These are phyloP conservation scores for Montipora sp. DNA, from an alignment of 64 coral and sea anemone genomes.

Conservation along the genomic window DNA sequence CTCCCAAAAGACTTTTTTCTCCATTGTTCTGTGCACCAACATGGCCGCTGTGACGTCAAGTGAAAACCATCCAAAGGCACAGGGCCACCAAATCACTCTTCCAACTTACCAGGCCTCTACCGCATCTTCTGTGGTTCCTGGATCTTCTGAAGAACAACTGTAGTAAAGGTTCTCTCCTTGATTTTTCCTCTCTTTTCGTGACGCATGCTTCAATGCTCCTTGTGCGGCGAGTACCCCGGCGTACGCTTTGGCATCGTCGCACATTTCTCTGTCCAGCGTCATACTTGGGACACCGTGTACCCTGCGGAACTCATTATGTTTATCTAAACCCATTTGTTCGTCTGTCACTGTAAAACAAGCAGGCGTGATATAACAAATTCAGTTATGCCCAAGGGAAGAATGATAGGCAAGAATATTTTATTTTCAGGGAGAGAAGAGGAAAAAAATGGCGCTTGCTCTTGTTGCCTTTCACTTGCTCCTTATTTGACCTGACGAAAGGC, in stretches of 20 bases:
- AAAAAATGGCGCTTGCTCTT: no score
- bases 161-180: slow-evolving; percentile 61
- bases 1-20: no score
- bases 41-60: no score
- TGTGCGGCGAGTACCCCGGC: slow-evolving; percentile 13
- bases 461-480: no score
- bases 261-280: slow-evolving; percentile 55
- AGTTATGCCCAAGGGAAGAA: no score
- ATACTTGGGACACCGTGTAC: slow-evolving; percentile 29
- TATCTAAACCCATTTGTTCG: not conserved
- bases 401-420: no score
- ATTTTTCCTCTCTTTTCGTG: not conserved
- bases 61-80: no score
- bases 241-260: slow-evolving; percentile 24
- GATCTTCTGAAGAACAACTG: slow-evolving; percentile 16
- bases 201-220: not conserved
- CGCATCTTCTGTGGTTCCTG: slow-evolving; percentile 22
- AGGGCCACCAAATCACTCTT: not conserved
- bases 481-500: no score
- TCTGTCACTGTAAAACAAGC: not conserved
- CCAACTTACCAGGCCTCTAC: slow-evolving; percentile 49
- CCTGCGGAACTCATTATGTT: slow-evolving; percentile 17
- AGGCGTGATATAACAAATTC: no score
- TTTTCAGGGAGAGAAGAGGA: no score
- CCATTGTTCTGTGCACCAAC: no score